phyloP scores from a whole-genome alignment of 2,113 vertebrate genomes.

The Xenus cinereus region DNA sequence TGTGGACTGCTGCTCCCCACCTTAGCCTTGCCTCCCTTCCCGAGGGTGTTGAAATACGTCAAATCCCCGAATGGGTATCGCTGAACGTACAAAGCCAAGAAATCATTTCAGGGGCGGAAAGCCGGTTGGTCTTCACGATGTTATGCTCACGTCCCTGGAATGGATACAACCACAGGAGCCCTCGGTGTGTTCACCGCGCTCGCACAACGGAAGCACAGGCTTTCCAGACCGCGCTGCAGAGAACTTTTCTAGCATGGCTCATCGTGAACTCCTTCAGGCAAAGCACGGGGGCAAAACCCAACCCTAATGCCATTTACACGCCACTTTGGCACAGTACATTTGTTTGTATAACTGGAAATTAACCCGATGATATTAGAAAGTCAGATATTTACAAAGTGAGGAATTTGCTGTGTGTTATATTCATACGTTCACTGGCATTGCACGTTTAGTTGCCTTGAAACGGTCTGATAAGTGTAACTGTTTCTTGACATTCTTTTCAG shows the following conservation, averaged over 20 bases:
- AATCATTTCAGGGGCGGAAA: background rate
- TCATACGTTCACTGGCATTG: background rate
- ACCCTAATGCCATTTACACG: background rate
- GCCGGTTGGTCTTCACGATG: background rate
- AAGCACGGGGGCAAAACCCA: background rate
- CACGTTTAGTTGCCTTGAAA: background rate
- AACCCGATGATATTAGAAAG: background rate
- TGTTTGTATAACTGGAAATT: background rate
- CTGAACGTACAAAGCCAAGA: background rate
- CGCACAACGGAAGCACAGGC: background rate
- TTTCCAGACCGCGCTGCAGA: background rate
- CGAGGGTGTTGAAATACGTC: background rate
- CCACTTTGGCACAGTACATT: background rate
- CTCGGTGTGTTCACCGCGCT: background rate
- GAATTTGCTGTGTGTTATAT: background rate
- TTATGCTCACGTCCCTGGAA: background rate
- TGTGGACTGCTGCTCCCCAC: background rate
- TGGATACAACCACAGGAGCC: background rate
- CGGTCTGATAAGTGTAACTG: background rate
- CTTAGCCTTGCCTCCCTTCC: background rate
- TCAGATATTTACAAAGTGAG: background rate
- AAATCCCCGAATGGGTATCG: background rate
- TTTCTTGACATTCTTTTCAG: background rate
- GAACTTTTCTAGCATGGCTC: background rate
- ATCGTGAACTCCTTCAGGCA: background rate